Conservation (phyloP, 2,113 vertebrate genomes). For the Theristicus caerulescens region DNA sequence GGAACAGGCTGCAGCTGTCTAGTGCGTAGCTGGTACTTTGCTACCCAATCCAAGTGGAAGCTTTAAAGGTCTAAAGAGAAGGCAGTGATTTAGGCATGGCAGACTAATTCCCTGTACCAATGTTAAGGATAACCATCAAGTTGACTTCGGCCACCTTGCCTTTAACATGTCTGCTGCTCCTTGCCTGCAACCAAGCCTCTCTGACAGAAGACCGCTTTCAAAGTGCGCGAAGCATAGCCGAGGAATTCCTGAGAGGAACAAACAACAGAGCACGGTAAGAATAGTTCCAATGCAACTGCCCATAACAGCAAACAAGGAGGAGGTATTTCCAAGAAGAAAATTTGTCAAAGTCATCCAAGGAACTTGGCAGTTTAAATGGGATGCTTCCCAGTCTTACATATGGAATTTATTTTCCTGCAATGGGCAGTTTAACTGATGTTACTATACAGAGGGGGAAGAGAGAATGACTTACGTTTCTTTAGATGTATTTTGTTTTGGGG, state of each 20-base stretch:
- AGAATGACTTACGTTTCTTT: not conserved
- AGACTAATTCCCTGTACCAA: not conserved
- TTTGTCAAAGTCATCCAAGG: not conserved
- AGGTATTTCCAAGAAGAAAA: not conserved
- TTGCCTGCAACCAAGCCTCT: not conserved
- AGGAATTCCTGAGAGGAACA: conserved; percentile 15
- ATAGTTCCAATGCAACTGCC: not conserved
- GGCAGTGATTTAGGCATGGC: not conserved
- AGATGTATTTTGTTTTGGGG: not conserved
- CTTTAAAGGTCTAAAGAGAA: not conserved
- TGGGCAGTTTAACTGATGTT: not conserved
- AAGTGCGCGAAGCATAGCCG: not conserved
- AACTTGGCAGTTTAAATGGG: not conserved
- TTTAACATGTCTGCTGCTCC: not conserved
- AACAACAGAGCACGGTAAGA: not conserved
- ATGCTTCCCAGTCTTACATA: not conserved
- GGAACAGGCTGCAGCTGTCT: not conserved
- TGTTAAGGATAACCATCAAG: not conserved
- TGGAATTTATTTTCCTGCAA: conserved; percentile 6
- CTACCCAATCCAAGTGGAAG: not conserved
- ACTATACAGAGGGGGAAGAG: not conserved
- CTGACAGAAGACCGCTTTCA: not conserved
- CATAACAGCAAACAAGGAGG: not conserved
- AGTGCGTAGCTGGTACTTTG: not conserved
- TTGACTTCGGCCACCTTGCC: not conserved